Base-by-base conservation (phyloP, 2,888 invertebrate species). In the Acleris emargana region DNA sequence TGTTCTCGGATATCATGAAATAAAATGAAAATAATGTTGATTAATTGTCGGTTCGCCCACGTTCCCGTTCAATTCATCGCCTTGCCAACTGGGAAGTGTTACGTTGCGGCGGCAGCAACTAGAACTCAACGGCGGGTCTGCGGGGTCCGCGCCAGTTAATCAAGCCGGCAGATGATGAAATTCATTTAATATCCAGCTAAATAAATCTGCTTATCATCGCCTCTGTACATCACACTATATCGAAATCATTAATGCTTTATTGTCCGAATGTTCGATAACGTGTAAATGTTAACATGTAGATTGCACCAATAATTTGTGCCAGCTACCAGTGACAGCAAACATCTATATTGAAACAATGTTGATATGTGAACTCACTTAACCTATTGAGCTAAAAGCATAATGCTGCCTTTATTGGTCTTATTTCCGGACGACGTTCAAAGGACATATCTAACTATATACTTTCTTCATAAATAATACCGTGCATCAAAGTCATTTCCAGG, bases 381-480 rank as follows among this genome's bases (percentile, higher is more conserved):
- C 38, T 38, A n/a, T n/a, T n/a, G n/a, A 38, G 13, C 38, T 38
- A 9, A 38, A 38, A 38, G 38, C 38, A 59, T 49, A 6, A 11
- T 9, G 45, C 17, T 22, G 57, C 67, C 71, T 76, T 84, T 83
- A 86, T 82, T 82, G 75, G 72, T 74, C 72, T 75, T 79, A 81
- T 83, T 81, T 81, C 83, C 81, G n/a, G 79, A 74, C 67, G 72
- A 72, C 75, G 76, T 78, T 82, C 79, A 82, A 83, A 81, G 80
- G 71, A 73, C 71, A 70, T 73, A 72, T 69, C 69, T 70, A 70
- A 69, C 71, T 32, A 32, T 77, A 80, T 77, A 79, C 67, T 75
- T 78, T 82, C 82, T 86, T 83, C 83, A 83, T 85, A 83, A 83
- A 86, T 82, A 86, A 80, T 83, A 79, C 78, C 73, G 74, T 79